These are phyloP conservation scores for Pluvianellus socialis DNA, from an alignment of 2,113 vertebrate genomes.

Conservation along the genomic window DNA sequence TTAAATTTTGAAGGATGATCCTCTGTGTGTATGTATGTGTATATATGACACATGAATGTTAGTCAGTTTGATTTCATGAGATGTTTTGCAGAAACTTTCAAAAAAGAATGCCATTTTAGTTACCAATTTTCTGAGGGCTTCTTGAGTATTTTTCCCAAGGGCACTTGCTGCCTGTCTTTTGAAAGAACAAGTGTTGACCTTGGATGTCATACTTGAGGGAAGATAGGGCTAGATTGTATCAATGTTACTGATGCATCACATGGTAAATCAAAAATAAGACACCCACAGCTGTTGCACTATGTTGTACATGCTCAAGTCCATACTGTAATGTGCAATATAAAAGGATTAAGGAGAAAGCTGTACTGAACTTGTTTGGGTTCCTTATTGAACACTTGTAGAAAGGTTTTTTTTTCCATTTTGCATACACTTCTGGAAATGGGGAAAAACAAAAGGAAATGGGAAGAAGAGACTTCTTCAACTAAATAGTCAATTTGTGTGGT, in stretches of 20 bases:
- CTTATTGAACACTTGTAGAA: not conserved
- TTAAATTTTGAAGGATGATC: not conserved
- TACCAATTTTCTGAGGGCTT: not conserved
- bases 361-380: not conserved
- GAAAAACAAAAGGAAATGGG: not conserved
- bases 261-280: not conserved
- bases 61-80: not conserved
- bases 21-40: not conserved
- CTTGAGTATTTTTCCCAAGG: not conserved
- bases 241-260: not conserved
- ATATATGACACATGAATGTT: not conserved
- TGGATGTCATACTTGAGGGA: not conserved
- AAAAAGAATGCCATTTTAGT: not conserved
- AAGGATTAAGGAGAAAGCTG: not conserved
- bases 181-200: not conserved
- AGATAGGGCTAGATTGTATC: not conserved
- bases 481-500: not conserved
- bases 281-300: not conserved
- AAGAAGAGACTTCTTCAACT: not conserved
- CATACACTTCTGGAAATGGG: not conserved
- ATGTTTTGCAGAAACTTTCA: not conserved
- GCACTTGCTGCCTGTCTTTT: not conserved
- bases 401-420: not conserved
- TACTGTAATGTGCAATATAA: not conserved
- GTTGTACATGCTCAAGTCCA: not conserved